Evolutionary conservation across 2,797 vertebrate species (phyloP).

Genomic region (Chaunax sp.): DNA sequence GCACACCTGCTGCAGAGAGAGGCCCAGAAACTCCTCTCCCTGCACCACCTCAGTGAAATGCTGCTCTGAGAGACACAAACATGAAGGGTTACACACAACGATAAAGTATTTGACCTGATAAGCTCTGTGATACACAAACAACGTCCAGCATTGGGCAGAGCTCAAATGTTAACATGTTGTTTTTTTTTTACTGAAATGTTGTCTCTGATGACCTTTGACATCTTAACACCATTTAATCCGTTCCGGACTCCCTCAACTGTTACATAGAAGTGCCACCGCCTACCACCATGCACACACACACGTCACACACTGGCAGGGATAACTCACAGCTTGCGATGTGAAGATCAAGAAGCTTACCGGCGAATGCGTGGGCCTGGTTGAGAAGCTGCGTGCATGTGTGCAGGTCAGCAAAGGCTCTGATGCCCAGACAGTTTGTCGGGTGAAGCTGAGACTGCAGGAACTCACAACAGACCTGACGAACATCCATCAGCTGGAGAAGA

Average conservation of each 20-base stretch:
- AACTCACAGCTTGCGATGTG: constrained; percentile 22
- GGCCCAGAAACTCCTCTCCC: constrained; percentile 94
- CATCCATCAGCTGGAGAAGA: constrained; percentile 94
- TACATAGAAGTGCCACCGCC: constrained; percentile 7
- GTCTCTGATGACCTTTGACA: no score
- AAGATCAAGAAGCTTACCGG: constrained; percentile 84
- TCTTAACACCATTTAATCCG: no score
- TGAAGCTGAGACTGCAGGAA: constrained; percentile 97
- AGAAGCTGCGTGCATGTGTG: constrained; percentile 93
- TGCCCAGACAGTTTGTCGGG: constrained; percentile 95
- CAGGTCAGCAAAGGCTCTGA: constrained; percentile 94
- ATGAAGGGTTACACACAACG: constrained; percentile 20
- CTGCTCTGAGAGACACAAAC: constrained; percentile 87
- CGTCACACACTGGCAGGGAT: not conserved
- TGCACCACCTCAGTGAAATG: constrained; percentile 96
- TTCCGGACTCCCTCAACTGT: not conserved
- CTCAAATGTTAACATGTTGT: no score
- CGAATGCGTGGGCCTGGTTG: constrained; percentile 91
- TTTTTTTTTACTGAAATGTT: no score
- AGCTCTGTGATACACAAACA: not conserved
- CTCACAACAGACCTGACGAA: constrained; percentile 94
- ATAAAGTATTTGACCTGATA: no score
- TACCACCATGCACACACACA: not conserved
- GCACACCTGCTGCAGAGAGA: constrained; percentile 96
- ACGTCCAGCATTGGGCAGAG: no score